Evolutionary conservation across 2,113 vertebrate species (phyloP), one percentile per base, ranked within the genome.

Genomic region (Petaurus breviceps): DNA sequence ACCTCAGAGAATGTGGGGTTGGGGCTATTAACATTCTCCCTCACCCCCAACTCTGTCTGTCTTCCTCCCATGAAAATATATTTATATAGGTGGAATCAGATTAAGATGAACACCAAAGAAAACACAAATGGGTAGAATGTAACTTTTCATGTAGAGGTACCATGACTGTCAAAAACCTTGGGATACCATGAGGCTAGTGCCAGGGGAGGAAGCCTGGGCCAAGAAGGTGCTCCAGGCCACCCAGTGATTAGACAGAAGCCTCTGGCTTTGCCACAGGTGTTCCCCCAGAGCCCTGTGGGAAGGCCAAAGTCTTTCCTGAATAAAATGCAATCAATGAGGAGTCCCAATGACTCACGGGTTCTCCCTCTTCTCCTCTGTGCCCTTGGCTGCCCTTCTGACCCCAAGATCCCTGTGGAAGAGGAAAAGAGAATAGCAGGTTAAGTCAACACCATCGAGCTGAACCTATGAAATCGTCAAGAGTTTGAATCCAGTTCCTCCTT

Each of bases 281-380:
- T 31, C 57, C 10, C 26, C 57, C 1, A 28, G 0, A 61, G 10
- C 28, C 68, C 12, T 93, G 5, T 9, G 43, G 14, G 50, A 91
- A 94, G 51, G 84, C 37, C n/a, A 91, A 94, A 93, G 24, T 12
- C 92, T 91, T 54, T 50, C 61, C 77, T 37, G 8, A 92, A 55
- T 94, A 68, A 68, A 11, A 24, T 94, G 19, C 19, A 89, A 53
- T 53, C 50, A 53, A 2, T 25, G 37, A 25, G n/a, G 19, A 28
- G 3, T 54, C 46, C 8, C 31, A 77, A 23, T 77, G 93, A 96
- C 98, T 98, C 97, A 99, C 98, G 7, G 95, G 77, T 16, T 97
- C 94, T n/a, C 98, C 98, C 0, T 98, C 98, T 23, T 98, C 98
- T 97, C 98, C 98, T 0, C 53, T 37, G 94, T 98, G 95, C 93